Conservation (phyloP, 2,113 vertebrate species). For the Phylloscopus whistleri region DNA sequence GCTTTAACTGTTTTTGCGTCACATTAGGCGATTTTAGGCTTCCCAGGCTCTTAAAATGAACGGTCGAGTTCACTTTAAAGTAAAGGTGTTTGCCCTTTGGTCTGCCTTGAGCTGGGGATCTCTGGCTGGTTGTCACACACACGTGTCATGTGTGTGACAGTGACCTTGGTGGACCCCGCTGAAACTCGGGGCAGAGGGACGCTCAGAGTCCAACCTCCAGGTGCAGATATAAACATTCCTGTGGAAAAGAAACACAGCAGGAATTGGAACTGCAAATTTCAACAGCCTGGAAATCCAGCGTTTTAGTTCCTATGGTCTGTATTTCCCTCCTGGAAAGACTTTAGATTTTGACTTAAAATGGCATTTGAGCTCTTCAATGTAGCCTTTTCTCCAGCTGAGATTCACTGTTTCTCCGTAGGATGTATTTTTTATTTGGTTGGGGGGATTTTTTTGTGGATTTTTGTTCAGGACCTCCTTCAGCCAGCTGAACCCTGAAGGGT, state of each 20-base stretch:
- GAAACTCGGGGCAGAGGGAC: rapidly evolving
- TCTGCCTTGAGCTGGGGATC: neutral
- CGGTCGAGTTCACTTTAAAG: neutral
- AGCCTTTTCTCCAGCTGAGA: neutral
- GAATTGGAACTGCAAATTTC: too few relatives aligned
- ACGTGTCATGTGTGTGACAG: neutral
- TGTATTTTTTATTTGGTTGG: neutral
- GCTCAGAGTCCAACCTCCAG: rapidly evolving
- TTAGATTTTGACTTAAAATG: neutral
- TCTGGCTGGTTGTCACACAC: neutral
- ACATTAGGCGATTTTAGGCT: neutral
- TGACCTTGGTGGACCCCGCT: neutral
- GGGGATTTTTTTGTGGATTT: too few relatives aligned
- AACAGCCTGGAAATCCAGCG: neutral
- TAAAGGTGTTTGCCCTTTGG: neutral
- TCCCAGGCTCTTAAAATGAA: neutral
- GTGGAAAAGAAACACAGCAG: neutral
- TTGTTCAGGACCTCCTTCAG: neutral
- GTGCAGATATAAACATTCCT: rapidly evolving
- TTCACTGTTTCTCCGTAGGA: neutral
- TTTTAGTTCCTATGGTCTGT: neutral
- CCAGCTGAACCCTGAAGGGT: neutral
- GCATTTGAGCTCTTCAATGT: rapidly evolving
- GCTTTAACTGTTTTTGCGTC: rapidly evolving
- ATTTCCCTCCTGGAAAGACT: neutral